Conservation (phyloP, 2,888 invertebrate species). For the Tromatobia lineatoria region DNA sequence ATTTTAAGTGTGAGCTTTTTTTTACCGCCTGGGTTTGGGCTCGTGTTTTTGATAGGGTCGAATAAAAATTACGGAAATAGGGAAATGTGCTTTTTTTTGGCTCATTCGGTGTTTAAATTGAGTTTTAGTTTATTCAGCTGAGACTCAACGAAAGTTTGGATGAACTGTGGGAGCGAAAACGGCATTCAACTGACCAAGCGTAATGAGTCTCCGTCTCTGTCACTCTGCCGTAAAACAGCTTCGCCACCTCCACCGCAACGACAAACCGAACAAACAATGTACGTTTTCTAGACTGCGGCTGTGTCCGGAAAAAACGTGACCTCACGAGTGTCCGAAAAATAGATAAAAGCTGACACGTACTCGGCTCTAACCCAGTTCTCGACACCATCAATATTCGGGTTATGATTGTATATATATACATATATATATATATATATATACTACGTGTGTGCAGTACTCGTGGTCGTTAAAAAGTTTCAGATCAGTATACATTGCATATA, state of each 20-base stretch:
- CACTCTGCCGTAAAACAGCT: not conserved
- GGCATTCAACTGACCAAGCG: conserved; percentile 12
- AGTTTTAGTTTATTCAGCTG: not conserved
- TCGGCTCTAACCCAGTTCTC: conserved; percentile 4
- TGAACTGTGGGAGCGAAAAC: conserved; percentile 7
- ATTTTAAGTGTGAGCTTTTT: not conserved
- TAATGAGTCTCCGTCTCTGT: conserved; percentile 29
- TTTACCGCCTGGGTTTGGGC: not conserved
- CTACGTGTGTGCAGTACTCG: not conserved
- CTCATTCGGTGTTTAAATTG: not conserved
- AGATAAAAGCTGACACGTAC: conserved; percentile 13
- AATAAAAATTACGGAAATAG: not conserved
- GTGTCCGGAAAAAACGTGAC: conserved; percentile 11
- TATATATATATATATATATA: not conserved
- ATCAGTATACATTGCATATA: not conserved
- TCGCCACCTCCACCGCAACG: conserved; percentile 6
- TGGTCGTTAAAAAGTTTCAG: not conserved
- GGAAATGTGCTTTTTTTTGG: not conserved
- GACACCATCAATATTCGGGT: not conserved
- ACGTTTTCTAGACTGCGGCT: not conserved
- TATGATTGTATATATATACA: not conserved
- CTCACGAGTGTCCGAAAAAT: not conserved
- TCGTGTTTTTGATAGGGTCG: not conserved
- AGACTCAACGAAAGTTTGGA: not conserved
- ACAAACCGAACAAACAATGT: not conserved